A percentile compares a stretch with the other conserved stretches of the same genome.
These are phyloP conservation scores for Neomonachus schauinslandi DNA, from an alignment of 2,113 vertebrate genomes.

Conservation along the genomic window DNA sequence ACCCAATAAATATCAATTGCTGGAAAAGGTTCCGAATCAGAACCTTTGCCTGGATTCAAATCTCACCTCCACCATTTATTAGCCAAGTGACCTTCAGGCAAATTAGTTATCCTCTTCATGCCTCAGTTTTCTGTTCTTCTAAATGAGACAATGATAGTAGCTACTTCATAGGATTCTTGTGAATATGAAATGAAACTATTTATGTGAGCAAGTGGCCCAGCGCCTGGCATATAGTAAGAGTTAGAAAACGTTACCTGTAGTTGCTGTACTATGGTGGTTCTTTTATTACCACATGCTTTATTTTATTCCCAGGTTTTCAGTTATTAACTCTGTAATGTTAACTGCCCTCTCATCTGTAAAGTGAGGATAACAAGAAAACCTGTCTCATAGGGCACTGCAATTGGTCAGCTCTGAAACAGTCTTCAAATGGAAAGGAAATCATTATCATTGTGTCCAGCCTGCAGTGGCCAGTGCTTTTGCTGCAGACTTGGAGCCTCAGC, in stretches of 20 bases:
- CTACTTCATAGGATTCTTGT: neutral
- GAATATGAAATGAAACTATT: neutral
- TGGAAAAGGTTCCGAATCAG: neutral
- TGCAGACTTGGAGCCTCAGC: neutral
- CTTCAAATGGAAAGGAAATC: constrained; percentile 54
- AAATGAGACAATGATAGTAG: neutral
- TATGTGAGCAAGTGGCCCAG: neutral
- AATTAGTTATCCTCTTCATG: neutral
- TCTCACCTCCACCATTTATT: neutral
- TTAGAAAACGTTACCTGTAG: neutral
- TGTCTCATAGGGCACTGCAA: neutral
- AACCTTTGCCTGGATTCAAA: neutral
- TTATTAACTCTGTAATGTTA: neutral
- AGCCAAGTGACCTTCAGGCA: neutral
- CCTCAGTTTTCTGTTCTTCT: neutral
- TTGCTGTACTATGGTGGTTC: neutral
- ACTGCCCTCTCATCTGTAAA: neutral
- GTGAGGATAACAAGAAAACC: neutral
- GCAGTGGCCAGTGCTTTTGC: neutral
- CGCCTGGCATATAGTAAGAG: neutral
- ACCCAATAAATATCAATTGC: neutral
- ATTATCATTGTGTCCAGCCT: neutral
- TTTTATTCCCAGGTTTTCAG: neutral
- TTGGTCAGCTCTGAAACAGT: neutral
- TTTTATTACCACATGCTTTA: neutral